Evolutionary conservation across 2,888 invertebrate genomes (phyloP).

Genomic region (Gastracanthus pulcherrimus): DNA sequence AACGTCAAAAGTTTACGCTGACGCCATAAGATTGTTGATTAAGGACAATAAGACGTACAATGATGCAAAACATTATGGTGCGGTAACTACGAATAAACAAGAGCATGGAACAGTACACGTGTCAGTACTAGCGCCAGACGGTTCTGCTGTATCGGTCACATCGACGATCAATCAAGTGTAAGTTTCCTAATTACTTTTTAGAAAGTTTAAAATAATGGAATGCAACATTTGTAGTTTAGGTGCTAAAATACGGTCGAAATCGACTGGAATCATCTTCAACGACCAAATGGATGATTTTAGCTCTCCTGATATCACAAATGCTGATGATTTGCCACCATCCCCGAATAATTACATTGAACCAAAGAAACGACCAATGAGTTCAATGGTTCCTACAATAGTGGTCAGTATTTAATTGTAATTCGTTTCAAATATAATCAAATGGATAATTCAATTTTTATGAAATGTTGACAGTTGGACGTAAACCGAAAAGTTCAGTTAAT

Average conservation of each 20-base stretch:
- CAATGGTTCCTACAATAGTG: conserved; percentile 91
- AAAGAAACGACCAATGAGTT: conserved; percentile 90
- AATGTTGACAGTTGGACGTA: conserved; percentile 71
- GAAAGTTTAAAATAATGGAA: no score
- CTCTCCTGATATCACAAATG: conserved; percentile 84
- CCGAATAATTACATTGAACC: conserved; percentile 89
- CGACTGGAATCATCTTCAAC: conserved; percentile 95
- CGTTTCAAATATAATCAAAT: no score
- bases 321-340: conserved; percentile 86
- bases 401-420: no score
- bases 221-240: no score
- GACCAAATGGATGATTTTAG: conserved; percentile 98
- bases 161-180: conserved; percentile 92
- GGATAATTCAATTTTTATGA: conserved; percentile 8
- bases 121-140: conserved; percentile 89
- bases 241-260: conserved; percentile 86
- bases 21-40: conserved; percentile 81
- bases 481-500: conserved; percentile 79
- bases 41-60: conserved; percentile 83
- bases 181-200: no score
- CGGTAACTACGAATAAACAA: conserved; percentile 76
- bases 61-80: conserved; percentile 84
- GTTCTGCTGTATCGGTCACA: conserved; percentile 95
- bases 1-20: conserved; percentile 82
- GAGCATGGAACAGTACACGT: conserved; percentile 94